Conservation (phyloP, 2,888 invertebrate species). For the Leptinotarsa juncta region DNA sequence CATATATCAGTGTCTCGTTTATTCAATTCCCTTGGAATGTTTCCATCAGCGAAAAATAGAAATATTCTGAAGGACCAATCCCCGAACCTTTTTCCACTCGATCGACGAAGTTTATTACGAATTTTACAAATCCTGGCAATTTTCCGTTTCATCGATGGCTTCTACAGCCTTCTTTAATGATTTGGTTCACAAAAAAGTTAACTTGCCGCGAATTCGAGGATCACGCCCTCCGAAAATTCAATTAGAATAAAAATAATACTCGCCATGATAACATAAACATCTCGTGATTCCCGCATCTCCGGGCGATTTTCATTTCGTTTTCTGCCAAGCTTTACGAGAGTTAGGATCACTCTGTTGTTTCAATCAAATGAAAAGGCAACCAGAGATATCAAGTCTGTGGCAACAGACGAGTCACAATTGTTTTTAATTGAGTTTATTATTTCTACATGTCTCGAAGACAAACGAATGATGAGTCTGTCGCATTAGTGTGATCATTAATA, state of each 20-base stretch:
- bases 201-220: background rate
- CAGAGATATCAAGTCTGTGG: background rate
- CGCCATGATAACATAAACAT: background rate
- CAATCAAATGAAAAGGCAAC: background rate
- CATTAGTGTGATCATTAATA: no score
- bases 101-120: conserved; percentile 6
- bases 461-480: no score
- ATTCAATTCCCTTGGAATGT: no score
- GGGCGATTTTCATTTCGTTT: conserved; percentile 10
- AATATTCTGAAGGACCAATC: background rate
- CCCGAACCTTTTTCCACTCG: background rate
- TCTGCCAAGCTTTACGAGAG: background rate
- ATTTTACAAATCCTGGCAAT: conserved; percentile 1
- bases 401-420: no score
- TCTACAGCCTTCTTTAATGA: background rate
- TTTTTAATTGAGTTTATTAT: no score
- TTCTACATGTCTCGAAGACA: no score
- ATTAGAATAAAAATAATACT: conserved; percentile 1
- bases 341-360: background rate
- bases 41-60: background rate
- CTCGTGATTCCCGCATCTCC: background rate
- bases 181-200: background rate
- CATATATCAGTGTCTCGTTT: no score
- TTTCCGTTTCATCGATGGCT: background rate
- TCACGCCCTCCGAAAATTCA: background rate